Conservation (phyloP, 2,113 vertebrate genomes). For the Melospiza melodia region DNA sequence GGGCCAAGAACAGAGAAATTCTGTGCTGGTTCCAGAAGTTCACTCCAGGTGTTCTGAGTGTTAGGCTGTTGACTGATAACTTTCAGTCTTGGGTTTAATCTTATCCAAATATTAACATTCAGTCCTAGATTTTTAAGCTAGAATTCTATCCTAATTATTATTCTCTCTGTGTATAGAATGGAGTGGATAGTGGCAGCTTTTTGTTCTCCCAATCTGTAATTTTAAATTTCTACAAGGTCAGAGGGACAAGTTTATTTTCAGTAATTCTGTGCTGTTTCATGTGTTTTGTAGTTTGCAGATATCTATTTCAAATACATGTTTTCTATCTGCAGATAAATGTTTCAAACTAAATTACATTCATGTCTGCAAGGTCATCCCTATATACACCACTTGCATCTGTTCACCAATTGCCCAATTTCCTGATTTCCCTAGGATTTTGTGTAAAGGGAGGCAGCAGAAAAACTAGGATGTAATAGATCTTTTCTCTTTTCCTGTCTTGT, state of each 20-base stretch:
- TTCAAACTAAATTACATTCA: background rate
- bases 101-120: background rate
- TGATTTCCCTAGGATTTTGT: background rate
- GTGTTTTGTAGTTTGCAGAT: background rate
- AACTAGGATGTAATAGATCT: background rate
- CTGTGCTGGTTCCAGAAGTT: background rate
- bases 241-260: background rate
- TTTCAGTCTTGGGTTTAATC: background rate
- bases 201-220: background rate
- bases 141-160: background rate
- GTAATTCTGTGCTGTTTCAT: background rate
- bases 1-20: background rate
- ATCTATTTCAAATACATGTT: background rate
- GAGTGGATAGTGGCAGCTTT: background rate
- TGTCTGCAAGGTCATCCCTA: background rate
- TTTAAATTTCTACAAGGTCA: background rate
- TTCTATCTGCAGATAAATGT: background rate
- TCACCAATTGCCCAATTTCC: background rate
- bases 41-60: background rate
- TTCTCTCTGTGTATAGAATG: background rate
- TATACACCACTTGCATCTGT: background rate
- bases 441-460: background rate
- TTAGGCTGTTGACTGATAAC: background rate
- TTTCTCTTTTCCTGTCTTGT: background rate
- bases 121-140: background rate